A percentile compares a stretch with the other conserved stretches of the same genome.
Evolutionary conservation across 1,140 invertebrate species (phyloP).

Genomic region (Zaprionus africanus): DNA sequence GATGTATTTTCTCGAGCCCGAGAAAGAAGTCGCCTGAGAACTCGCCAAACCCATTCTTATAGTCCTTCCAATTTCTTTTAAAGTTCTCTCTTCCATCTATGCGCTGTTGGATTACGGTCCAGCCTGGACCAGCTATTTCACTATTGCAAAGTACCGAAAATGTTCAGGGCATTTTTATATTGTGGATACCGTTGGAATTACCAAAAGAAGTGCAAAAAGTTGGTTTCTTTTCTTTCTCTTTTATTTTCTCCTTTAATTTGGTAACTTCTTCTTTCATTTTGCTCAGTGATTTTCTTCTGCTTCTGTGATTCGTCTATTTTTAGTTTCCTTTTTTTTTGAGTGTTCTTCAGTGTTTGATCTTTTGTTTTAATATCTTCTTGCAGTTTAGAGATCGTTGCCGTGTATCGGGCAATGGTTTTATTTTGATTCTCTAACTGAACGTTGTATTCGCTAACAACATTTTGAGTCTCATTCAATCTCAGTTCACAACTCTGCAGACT

Average conservation of each 20-base stretch:
- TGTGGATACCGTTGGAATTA: not conserved
- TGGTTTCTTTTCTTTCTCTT: not conserved
- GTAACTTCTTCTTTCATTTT: too few species aligned
- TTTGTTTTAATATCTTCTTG: too few species aligned
- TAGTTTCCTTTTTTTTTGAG: too few species aligned
- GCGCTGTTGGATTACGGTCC: not conserved
- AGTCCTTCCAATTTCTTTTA: not conserved
- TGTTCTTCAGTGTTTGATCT: too few species aligned
- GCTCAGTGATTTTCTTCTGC: too few species aligned
- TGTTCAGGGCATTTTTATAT: not conserved
- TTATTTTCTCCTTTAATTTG: too few species aligned
- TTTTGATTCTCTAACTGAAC: not conserved
- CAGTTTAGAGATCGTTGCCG: not conserved
- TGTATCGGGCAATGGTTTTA: not conserved
- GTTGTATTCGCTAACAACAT: not conserved
- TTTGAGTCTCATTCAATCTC: not conserved
- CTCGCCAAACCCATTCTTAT: not conserved
- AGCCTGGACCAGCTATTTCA: not conserved
- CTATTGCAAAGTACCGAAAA: not conserved
- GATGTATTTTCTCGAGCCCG: not conserved
- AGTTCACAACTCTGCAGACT: too few species aligned
- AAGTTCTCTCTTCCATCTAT: not conserved
- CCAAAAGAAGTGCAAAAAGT: not conserved
- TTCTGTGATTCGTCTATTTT: too few species aligned
- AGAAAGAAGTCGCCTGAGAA: not conserved